Base-by-base conservation (phyloP, 2,113 vertebrate genomes). In the Lethenteron reissneri region DNA sequence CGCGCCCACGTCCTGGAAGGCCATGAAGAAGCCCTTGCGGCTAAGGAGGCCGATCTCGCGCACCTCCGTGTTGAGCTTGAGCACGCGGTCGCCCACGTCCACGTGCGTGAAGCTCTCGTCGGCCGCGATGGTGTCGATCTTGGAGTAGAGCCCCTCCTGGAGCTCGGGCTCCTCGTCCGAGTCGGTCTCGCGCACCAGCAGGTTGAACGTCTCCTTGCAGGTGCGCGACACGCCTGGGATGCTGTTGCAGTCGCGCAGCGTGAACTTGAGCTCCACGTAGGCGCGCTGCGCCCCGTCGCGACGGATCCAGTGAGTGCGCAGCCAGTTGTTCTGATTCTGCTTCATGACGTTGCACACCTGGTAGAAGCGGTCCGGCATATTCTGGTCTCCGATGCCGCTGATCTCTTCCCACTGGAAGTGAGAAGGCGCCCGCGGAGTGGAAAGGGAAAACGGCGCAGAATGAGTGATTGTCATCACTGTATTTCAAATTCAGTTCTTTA, bases 141-240 rank as follows among this genome's bases (percentile, higher is more conserved):
- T 97, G 72, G 84, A 79, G 75, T 95, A 96, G 79, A 95, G 88
- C 80, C 80, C 91, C 74, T 95, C 89, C 1, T 87, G 82, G 1
- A 90, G 83, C 81, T 83, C 80, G 58, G 78, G 77, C 58, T 90
- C 92, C 73, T 87, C 78, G 12, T 94, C 88, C 0, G 89, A 80
- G 82, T 97, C 92, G 0, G 86, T 88, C 77, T 97, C 90, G 69
- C 86, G 82, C 82, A 95, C 96, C 80, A 89, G 90, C 71, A 97
- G 83, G 80, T 95, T 97, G 81, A 97, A 97, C 17, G 92, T 97
- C 79, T 97, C 92, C 80, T 97, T 97, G 84, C 92, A 97, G 75
- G 92, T 97, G 70, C 90, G 89, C 75, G 90, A 81, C 4, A 95
- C 92, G 0, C 92, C 90, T 0, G 92, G 92, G 87, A 97, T 97